phyloP scores from a whole-genome alignment of 1,140 invertebrate species.

The Hyposmocoma kahamanoa region DNA sequence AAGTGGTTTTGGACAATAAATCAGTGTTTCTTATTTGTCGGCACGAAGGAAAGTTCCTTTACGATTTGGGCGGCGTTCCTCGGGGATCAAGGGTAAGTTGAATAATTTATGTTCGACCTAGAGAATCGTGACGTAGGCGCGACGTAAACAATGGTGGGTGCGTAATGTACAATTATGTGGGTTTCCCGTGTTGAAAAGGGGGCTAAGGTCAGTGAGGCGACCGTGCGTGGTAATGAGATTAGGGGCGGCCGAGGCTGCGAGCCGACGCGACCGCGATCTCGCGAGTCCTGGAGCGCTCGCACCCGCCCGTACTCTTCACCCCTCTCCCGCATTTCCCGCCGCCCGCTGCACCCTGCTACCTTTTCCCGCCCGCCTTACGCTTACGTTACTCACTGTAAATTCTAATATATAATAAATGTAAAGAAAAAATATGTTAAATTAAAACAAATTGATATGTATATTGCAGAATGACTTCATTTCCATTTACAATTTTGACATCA shows the following conservation, averaged over 20 bases:
- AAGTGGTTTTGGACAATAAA: constrained; percentile 18
- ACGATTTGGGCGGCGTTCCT: neutral
- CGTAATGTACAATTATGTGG: constrained; percentile 18
- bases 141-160: constrained; percentile 21
- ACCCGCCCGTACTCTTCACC: constrained; percentile 16
- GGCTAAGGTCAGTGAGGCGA: constrained; percentile 42
- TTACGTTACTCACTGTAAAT: no score
- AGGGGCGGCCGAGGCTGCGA: constrained; percentile 40
- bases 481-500: no score
- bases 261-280: constrained; percentile 14
- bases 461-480: no score
- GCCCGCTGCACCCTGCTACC: constrained; percentile 15
- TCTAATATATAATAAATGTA: no score
- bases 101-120: neutral
- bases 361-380: constrained; percentile 46
- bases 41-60: constrained; percentile 2
- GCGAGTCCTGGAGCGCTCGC: neutral
- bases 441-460: no score
- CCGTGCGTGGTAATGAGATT: constrained; percentile 53
- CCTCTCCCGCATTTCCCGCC: constrained; percentile 39
- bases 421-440: no score
- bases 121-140: constrained; percentile 5
- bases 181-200: constrained; percentile 32
- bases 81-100: constrained; percentile 17
- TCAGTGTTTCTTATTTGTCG: neutral